Base-by-base conservation (phyloP, 2,113 vertebrate genomes). In the Pogonocichla stellata region DNA sequence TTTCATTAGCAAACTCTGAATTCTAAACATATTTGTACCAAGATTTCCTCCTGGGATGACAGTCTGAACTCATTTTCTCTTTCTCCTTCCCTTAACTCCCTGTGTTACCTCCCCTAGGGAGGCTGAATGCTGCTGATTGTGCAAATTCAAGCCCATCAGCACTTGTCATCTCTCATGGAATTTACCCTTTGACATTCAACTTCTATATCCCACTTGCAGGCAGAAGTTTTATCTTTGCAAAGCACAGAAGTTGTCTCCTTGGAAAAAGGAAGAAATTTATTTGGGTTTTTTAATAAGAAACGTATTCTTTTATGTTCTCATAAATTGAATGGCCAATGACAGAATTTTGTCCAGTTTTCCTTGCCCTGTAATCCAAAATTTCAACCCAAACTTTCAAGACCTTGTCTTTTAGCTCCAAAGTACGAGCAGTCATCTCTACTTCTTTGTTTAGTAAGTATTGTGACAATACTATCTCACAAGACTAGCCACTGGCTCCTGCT, bases 131-230 rank as follows among this genome's bases (percentile, higher is more conserved):
- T 3, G 74, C 80, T 86, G 91, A 87, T 77, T 94, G 86, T 92
- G 88, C 91, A 92, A 93, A 94, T 96, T 92, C 94, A 78, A 65
- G 47, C 78, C 87, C 90, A 92, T 88, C 92, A 93, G 75, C 95
- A 93, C 71, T 96, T 94, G 82, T 93, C 92, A 87, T 50, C 54
- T 91, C 58, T 60, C 26, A 77, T 88, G 93, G 96, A 96, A 97
- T 96, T 95, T 93, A 95, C 62, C 81, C 91, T 85, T 96, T 95
- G 93, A 94, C 66, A 88, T 65, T 70, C 43, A 14, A 64, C 60
- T 92, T 96, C 61, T 70, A 38, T 60, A 94, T 79, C 75, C 40
- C 40, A 50, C 70, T 93, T 56, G 88, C 43, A 83, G 70, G 79
- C 88, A 95, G 70, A 95, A 95, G 33, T 90, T 95, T 93, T 65